Percentiles rank a stretch among this genome's conserved stretches.
phyloP scores from a whole-genome alignment of 2,888 invertebrate genomes.

The Drymonia ruficornis region DNA sequence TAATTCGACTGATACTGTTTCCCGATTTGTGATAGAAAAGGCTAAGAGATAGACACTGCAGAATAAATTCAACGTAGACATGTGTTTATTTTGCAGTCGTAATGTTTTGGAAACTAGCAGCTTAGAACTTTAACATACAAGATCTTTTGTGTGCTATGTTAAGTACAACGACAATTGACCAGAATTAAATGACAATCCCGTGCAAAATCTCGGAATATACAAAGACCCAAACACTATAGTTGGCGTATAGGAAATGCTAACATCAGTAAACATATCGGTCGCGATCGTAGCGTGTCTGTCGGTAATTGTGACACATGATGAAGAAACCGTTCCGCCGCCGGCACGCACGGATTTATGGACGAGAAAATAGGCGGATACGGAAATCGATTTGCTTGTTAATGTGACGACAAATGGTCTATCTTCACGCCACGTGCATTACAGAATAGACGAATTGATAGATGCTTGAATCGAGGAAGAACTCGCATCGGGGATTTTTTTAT shows the following conservation, averaged over 20 bases:
- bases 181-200: no score
- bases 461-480: not conserved
- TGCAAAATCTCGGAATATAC: no score
- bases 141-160: no score
- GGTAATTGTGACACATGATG: slow-evolving; percentile 19
- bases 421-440: not conserved
- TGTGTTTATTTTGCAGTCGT: no score
- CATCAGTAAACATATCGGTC: not conserved
- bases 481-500: no score
- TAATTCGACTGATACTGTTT: not conserved
- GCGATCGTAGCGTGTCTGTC: slow-evolving; percentile 14
- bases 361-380: not conserved
- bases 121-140: no score
- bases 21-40: not conserved
- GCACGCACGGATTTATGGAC: not conserved
- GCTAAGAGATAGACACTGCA: not conserved
- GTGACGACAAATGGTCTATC: not conserved
- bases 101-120: no score
- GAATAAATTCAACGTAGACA: no score
- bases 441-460: not conserved
- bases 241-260: no score
- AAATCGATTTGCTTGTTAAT: not conserved
- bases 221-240: no score
- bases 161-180: no score
- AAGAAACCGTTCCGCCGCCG: slow-evolving; percentile 16